A percentile compares a stretch with the other conserved stretches of the same genome.
These are phyloP conservation scores for Tribolium castaneum DNA, from an alignment of 1,140 invertebrate genomes.

Conservation along the genomic window DNA sequence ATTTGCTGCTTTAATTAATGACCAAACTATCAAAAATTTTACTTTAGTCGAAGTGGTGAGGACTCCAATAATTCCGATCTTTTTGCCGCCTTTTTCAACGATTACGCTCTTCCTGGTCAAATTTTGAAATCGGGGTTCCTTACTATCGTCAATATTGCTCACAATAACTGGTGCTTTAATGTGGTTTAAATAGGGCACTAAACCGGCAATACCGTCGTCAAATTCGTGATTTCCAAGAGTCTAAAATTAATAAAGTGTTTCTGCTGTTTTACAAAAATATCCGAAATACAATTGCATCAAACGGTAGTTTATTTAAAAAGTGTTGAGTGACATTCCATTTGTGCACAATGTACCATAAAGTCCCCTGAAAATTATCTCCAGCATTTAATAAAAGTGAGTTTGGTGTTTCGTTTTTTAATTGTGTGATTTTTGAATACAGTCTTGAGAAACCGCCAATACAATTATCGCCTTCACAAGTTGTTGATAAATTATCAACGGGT, in stretches of 20 bases:
- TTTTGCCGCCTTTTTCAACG: constrained; percentile 67
- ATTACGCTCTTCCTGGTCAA: constrained; percentile 71
- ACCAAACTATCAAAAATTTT: constrained; percentile 57
- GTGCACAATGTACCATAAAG: constrained; percentile 83
- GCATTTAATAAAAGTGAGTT: constrained; percentile 82
- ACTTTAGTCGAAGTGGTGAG: constrained; percentile 74
- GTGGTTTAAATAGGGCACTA: constrained; percentile 76
- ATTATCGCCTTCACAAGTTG: constrained; percentile 66
- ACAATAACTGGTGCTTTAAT: constrained; percentile 75
- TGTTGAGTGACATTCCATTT: constrained; percentile 78
- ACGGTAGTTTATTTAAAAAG: constrained; percentile 82
- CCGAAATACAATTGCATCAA: constrained; percentile 77
- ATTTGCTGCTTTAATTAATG: not conserved
- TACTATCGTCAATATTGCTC: constrained; percentile 77
- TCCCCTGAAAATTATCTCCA: constrained; percentile 88
- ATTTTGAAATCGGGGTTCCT: constrained; percentile 73
- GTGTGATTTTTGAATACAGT: constrained; percentile 68
- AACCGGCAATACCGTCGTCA: constrained; percentile 74
- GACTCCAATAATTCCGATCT: constrained; percentile 85
- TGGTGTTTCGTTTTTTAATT: constrained; percentile 66
- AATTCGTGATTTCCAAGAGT: constrained; percentile 88
- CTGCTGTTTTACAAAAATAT: not conserved
- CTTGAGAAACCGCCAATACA: constrained; percentile 82
- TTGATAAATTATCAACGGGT: not conserved
- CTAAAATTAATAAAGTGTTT: not conserved